Evolutionary conservation across 1,140 invertebrate genomes (phyloP), one percentile per base, ranked within the genome.

Genomic region (Zaprionus ghesquierei): DNA sequence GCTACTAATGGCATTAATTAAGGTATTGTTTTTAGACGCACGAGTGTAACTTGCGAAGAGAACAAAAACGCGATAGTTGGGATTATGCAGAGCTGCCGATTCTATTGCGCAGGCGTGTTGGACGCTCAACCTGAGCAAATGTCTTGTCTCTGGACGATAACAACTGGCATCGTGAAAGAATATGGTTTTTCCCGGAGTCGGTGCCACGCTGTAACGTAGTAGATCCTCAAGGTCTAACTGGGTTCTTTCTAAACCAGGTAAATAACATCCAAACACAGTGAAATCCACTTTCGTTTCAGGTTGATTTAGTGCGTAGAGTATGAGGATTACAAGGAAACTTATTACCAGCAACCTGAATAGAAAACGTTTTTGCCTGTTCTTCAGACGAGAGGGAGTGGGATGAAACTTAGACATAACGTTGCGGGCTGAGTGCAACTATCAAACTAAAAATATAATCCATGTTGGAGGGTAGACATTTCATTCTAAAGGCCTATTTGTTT

Each of bases 51-150:
- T 93, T 0, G 94, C 89, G 75, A 94, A 94, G 3, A 95, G 62
- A 8, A 95, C 72, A 71, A 94, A 94, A 0, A 95, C 91, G 22
- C 92, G 91, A 59, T 92, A 93, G 53, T 93, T 92, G 12, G 94
- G 94, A 91, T 95, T 95, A 79, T 94, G 92, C 31, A 90, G 78
- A 1, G 95, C 95, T 0, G 95, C 94, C 0, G 95, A 95, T 92
- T 95, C 95, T 1, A 95, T 93, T 0, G 95, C 94, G 75, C 95
- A 95, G 0, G 95, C 94, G 77, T 95, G 94, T 18, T 95, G 90
- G 0, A 93, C 63, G 23, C 90, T 93, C 20, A 95, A 75, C 8
- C 89, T 58, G 20, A 84, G 44, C 13, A 53, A 55, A 0, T 58
- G 13, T 9, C 3, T 13, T 6, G 18, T 13, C 5, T 70, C 44